Base-by-base conservation (phyloP, 2,113 vertebrate species). In the Callospermophilus lateralis region DNA sequence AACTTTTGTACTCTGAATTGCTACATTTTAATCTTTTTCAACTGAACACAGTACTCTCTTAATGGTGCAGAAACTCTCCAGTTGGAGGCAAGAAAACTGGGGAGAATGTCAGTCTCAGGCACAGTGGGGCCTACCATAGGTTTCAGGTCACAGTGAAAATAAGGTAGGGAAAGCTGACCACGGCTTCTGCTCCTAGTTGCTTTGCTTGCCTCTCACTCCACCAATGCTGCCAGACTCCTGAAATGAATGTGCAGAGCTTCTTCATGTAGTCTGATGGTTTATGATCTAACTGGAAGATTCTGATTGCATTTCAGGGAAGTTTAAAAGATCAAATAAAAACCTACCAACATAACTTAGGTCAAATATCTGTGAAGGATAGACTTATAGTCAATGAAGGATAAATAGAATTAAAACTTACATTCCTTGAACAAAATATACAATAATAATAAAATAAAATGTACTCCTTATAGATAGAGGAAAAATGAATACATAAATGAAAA, bases 361-460 rank as follows among this genome's bases (percentile, higher is more conserved):
- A 84, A 76, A 45, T 10, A 77, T 32, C 34, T 95, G 6, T 6
- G 20, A 58, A 17, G 4, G 7, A 63, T 79, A 94, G 6, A 76
- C 20, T 80, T 53, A 81, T 72, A 92, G 84, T 91, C 20, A 39
- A 88, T 42, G 78, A 72, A 65, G n/a, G 16, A 84, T 65, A 68
- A 79, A 79, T 20, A 84, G 42, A 89, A 28, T 51, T 88, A 51
- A 92, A 63, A 70, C 4, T 16, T 93, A 37, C 22, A 17, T 74
- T 72, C 11, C 86, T 91, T 67, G 42, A 93, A 91, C 53, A 83
- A 85, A 80, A 77, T 65, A 45, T 34, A 73, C 26, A 78, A 67
- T 32, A 55, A 68, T 90, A 70, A 53, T 58, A 28, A 73, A 92
- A 90, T n/a, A 48, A 78, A 45, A 58, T 13, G n/a, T 45, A 61